Conservation (phyloP, 2,888 invertebrate species). For the Spodoptera picta region DNA sequence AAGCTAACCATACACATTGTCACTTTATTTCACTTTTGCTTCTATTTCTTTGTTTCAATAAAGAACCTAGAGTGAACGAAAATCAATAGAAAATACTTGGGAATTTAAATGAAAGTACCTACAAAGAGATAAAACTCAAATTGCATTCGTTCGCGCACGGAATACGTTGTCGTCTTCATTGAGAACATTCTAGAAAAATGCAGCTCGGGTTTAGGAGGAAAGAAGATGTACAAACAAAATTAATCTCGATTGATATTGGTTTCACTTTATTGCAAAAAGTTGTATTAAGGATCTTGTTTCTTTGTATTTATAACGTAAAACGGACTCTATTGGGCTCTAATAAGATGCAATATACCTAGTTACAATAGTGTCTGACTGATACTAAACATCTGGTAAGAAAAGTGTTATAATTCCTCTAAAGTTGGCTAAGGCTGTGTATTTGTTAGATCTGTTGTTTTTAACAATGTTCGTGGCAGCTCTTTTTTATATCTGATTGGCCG, state of each 20-base stretch:
- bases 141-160: slow-evolving; percentile 52
- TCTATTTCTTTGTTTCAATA: not conserved
- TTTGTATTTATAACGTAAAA: no score
- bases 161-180: slow-evolving; percentile 35
- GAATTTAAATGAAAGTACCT: slow-evolving; percentile 32
- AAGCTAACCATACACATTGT: not conserved
- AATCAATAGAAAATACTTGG: slow-evolving; percentile 12
- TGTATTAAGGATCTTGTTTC: no score
- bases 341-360: no score
- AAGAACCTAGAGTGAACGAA: not conserved
- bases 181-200: slow-evolving; percentile 27
- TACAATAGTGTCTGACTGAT: no score
- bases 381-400: no score
- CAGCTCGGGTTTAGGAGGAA: not conserved
- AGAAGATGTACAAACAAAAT: not conserved
- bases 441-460: no score
- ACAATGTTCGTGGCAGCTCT: no score
- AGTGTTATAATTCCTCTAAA: no score
- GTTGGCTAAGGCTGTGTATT: no score
- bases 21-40: not conserved
- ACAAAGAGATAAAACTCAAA: slow-evolving; percentile 45
- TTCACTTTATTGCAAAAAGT: not conserved
- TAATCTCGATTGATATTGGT: not conserved
- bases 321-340: no score
- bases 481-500: no score